Conservation (phyloP, 2,888 invertebrate species). For the Eudasyphora cyanicolor region DNA sequence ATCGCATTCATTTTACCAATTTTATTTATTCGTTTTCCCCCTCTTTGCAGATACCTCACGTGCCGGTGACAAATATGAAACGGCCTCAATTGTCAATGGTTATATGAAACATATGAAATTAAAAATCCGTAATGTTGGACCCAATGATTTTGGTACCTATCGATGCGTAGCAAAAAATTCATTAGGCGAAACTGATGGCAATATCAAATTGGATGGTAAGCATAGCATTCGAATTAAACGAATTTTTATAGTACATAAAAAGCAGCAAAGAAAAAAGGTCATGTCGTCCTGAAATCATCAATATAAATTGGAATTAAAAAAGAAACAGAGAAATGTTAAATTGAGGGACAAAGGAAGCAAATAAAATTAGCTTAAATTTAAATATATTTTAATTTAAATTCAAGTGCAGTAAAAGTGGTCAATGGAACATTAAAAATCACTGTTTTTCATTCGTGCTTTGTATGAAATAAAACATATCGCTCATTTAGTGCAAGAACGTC, state of each 20-base stretch:
- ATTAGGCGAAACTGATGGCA: conserved; percentile 92
- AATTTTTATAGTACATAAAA: not conserved
- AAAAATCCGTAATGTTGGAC: conserved; percentile 90
- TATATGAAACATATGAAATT: conserved; percentile 95
- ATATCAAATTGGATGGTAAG: conserved; percentile 93
- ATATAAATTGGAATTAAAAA: not conserved
- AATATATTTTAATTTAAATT: not conserved
- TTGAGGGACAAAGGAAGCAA: not conserved
- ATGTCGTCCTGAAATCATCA: not conserved
- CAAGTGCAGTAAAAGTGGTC: not conserved
- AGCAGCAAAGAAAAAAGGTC: not conserved
- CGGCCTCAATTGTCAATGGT: conserved; percentile 89
- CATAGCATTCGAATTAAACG: conserved; percentile 53
- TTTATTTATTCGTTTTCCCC: not conserved
- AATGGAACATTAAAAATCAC: not conserved
- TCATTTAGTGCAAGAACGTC: too few relatives aligned
- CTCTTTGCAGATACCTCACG: conserved; percentile 83
- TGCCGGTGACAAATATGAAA: conserved; percentile 93
- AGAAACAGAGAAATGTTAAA: not conserved
- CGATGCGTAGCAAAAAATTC: conserved; percentile 96
- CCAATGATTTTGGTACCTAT: conserved; percentile 92
- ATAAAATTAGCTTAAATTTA: too few relatives aligned
- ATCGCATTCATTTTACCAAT: too few relatives aligned
- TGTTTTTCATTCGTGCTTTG: not conserved
- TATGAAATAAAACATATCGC: not conserved